Percentiles rank a stretch among this genome's conserved stretches.
Conservation (phyloP, 1,140 invertebrate species). For the Orchesella cincta region DNA sequence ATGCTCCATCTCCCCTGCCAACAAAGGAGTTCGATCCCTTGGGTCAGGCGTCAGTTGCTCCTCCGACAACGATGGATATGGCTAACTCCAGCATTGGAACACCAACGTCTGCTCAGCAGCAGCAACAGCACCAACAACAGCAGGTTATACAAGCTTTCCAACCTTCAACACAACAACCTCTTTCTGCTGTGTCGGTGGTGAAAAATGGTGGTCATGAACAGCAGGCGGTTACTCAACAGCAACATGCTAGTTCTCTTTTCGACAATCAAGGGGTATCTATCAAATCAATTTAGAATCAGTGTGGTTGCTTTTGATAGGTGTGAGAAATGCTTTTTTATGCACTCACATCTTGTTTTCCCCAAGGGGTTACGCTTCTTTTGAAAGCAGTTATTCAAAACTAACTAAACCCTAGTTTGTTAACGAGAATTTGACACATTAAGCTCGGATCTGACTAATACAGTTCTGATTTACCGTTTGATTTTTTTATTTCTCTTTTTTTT, state of each 20-base stretch:
- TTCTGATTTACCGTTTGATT: no score
- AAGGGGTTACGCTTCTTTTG: no score
- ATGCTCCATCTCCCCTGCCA: neutral
- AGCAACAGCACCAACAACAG: neutral
- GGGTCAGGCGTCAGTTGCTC: neutral
- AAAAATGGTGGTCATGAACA: neutral
- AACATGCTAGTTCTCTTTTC: constrained; percentile 11
- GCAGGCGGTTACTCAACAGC: neutral
- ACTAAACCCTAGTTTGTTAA: no score
- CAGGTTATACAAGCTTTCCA: neutral
- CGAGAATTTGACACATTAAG: no score
- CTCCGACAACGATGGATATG: neutral
- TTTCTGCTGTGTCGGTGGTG: neutral
- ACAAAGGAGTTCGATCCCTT: neutral
- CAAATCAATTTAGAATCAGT: neutral
- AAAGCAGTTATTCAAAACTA: no score
- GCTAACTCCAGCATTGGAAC: neutral
- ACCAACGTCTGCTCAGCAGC: neutral
- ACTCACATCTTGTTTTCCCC: neutral
- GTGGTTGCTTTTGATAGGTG: no score
- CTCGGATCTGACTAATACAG: no score
- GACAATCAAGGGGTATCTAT: neutral
- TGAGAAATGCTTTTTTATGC: no score
- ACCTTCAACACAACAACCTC: neutral
- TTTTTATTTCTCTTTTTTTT: no score